A percentile compares a stretch with the other conserved stretches of the same genome.
These are phyloP conservation scores for Amazona ochrocephala DNA, from an alignment of 2,797 vertebrate genomes.

Conservation along the genomic window DNA sequence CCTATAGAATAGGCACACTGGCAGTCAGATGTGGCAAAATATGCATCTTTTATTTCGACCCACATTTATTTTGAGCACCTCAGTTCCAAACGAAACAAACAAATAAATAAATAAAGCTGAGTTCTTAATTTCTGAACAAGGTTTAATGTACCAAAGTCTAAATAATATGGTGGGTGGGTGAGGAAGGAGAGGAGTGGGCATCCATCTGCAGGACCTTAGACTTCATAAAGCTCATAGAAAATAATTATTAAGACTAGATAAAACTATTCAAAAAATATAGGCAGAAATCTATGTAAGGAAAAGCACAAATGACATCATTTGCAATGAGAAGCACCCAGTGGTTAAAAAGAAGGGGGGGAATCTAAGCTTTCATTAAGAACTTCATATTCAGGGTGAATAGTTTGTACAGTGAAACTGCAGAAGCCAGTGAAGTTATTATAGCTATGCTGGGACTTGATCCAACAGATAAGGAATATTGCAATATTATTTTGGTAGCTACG, in stretches of 20 bases:
- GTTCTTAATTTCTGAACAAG: neutral
- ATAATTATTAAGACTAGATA: neutral
- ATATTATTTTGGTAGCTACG: constrained; percentile 18
- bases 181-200: fast-evolving
- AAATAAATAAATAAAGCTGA: neutral
- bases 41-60: neutral
- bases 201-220: neutral
- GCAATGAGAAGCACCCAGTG: neutral
- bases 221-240: neutral
- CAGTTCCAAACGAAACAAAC: neutral
- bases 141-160: neutral
- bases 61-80: neutral
- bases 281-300: neutral
- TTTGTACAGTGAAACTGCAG: neutral
- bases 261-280: neutral
- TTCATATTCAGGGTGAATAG: neutral
- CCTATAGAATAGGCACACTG: neutral
- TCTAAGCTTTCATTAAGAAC: neutral
- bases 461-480: constrained; percentile 25
- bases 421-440: neutral
- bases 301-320: neutral
- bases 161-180: fast-evolving
- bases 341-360: neutral
- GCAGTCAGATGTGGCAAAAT: neutral
- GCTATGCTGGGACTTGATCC: neutral